Conservation (phyloP, 2,888 invertebrate genomes). For the Steinernema carpocapsae region DNA sequence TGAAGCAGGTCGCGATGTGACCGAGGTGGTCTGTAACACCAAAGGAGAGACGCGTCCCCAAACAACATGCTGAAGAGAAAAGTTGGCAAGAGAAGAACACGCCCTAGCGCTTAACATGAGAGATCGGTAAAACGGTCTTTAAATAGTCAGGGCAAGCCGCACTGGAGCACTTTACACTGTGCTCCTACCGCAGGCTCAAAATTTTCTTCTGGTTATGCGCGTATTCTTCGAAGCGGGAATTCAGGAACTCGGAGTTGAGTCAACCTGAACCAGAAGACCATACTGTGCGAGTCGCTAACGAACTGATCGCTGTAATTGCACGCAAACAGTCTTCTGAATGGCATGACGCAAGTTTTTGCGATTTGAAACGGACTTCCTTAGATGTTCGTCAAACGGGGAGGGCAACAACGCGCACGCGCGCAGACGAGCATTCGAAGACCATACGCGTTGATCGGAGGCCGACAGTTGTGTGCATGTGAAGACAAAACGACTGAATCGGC, state of each 20-base stretch:
- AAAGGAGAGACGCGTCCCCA: slow-evolving; percentile 13
- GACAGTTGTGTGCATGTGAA: slow-evolving; percentile 12
- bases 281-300: not conserved
- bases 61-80: not conserved
- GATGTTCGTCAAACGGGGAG: slow-evolving; percentile 22
- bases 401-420: slow-evolving; percentile 7
- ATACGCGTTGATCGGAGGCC: slow-evolving; percentile 7
- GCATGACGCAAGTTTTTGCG: slow-evolving; percentile 30
- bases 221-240: not conserved
- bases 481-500: slow-evolving; percentile 25
- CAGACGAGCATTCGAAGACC: slow-evolving; percentile 16
- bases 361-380: slow-evolving; percentile 15
- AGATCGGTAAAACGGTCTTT: slow-evolving; percentile 30
- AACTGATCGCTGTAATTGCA: not conserved
- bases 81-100: slow-evolving; percentile 2
- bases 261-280: not conserved
- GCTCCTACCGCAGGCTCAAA: slow-evolving; percentile 10
- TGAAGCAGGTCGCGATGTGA: no score
- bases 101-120: slow-evolving; percentile 9
- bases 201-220: slow-evolving; percentile 17
- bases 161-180: slow-evolving; percentile 29
- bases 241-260: not conserved
- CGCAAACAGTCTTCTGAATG: not conserved
- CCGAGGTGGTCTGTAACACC: not conserved
- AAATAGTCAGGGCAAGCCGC: slow-evolving; percentile 29